Conservation (phyloP, 2,888 invertebrate species). For the Sepioteuthis lessoniana region DNA sequence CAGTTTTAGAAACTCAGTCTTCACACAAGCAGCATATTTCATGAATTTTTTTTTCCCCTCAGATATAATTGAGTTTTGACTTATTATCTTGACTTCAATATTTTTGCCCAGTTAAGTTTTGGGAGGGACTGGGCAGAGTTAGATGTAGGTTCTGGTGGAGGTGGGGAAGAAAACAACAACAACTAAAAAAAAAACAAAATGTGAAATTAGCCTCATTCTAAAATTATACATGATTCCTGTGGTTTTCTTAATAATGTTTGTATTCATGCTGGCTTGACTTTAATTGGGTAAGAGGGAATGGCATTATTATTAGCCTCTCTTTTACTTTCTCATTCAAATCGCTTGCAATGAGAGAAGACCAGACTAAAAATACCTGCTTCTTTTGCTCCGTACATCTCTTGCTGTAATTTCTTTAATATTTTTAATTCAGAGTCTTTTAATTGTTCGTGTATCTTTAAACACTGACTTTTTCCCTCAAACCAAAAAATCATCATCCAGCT, state of each 20-base stretch:
- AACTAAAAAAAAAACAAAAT: neutral
- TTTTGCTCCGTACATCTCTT: neutral
- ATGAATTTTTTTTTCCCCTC: neutral
- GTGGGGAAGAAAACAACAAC: too few relatives aligned
- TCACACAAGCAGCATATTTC: neutral
- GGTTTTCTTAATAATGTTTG: neutral
- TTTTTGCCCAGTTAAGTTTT: slow-evolving; percentile 4
- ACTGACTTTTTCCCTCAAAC: neutral
- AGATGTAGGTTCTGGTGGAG: neutral
- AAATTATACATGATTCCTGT: neutral
- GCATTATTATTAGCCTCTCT: neutral
- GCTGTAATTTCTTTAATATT: neutral
- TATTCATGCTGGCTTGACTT: slow-evolving; percentile 18
- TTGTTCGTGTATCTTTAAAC: neutral
- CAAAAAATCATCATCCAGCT: neutral
- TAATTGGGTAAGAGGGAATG: slow-evolving; percentile 10
- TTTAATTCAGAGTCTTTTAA: slow-evolving; percentile 33
- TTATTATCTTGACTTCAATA: neutral
- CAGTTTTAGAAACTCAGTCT: neutral
- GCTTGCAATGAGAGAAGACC: neutral
- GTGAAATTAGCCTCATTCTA: neutral
- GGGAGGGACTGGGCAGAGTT: neutral
- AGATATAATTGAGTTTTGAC: slow-evolving; percentile 33
- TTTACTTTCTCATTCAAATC: neutral
- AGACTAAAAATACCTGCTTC: slow-evolving; percentile 4